These are phyloP conservation scores for Sisyra nigra DNA, from an alignment of 2,888 invertebrate species.

Conservation along the genomic window DNA sequence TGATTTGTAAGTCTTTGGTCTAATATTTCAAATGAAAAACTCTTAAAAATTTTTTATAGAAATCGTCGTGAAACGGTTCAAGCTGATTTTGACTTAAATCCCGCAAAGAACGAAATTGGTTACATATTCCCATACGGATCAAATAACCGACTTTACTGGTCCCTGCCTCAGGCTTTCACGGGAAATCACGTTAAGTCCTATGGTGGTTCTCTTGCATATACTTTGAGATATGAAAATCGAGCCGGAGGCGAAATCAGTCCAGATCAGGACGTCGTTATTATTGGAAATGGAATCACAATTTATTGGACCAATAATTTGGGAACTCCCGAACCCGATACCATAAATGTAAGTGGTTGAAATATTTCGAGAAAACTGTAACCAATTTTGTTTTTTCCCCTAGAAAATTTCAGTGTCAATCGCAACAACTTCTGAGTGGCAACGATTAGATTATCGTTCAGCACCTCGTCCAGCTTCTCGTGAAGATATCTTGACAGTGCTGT, in stretches of 20 bases:
- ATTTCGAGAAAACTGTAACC: neutral
- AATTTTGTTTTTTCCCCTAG: constrained; percentile 22
- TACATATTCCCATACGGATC: constrained; percentile 33
- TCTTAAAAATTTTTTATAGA: neutral
- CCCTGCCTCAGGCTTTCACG: constrained; percentile 48
- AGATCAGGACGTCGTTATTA: constrained; percentile 69
- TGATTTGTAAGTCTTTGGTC: constrained; percentile 40
- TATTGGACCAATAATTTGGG: constrained; percentile 45
- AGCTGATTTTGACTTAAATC: constrained; percentile 34
- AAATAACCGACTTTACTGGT: constrained; percentile 50
- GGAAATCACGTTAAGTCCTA: constrained; percentile 74
- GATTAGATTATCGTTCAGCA: constrained; percentile 32
- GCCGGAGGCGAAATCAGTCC: constrained; percentile 34
- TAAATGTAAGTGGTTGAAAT: constrained; percentile 36
- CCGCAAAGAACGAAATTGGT: constrained; percentile 42
- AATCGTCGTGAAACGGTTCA: constrained; percentile 25
- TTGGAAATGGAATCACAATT: constrained; percentile 59
- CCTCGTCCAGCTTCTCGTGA: constrained; percentile 49
- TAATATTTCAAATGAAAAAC: constrained; percentile 7
- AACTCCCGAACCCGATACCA: constrained; percentile 33
- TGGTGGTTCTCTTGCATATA: constrained; percentile 64
- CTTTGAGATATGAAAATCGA: constrained; percentile 47
- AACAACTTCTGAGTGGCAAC: constrained; percentile 47
- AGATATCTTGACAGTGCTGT: constrained; percentile 71
- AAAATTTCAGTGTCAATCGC: constrained; percentile 44